A percentile compares a stretch with the other conserved stretches of the same genome.
Evolutionary conservation across 2,888 invertebrate genomes (phyloP).

Genomic region (Eristalinus sepulchralis): DNA sequence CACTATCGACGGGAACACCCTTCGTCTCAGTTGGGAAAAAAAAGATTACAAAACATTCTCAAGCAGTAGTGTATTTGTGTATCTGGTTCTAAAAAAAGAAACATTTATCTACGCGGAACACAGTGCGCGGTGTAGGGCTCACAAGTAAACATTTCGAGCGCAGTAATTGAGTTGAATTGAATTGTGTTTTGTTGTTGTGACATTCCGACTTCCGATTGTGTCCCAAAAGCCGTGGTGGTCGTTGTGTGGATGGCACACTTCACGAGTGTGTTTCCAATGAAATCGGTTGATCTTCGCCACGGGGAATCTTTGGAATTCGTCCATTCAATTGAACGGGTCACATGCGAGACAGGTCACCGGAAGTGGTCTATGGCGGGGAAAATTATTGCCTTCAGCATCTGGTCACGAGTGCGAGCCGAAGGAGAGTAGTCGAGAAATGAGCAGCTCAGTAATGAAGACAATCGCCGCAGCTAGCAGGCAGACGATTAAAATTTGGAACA

Average conservation of each 20-base stretch:
- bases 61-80: neutral
- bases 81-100: neutral
- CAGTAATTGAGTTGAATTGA: slow-evolving; percentile 40
- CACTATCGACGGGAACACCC: neutral
- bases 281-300: neutral
- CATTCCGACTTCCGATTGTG: slow-evolving; percentile 49
- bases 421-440: neutral
- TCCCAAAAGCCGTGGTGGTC: slow-evolving; percentile 10
- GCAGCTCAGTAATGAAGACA: slow-evolving; percentile 13
- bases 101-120: neutral
- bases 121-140: neutral
- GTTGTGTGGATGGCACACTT: slow-evolving; percentile 8
- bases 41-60: neutral
- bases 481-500: slow-evolving; percentile 32
- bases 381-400: neutral
- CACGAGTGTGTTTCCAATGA: neutral
- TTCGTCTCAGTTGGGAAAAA: neutral
- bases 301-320: neutral
- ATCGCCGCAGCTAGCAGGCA: neutral
- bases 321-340: neutral
- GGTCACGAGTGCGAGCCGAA: neutral
- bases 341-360: slow-evolving; percentile 1
- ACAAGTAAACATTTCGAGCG: slow-evolving; percentile 25
- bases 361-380: neutral
- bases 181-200: slow-evolving; percentile 52